Evolutionary conservation across 2,888 invertebrate genomes (phyloP), one percentile per base, ranked within the genome.

Genomic region (Brachynemurus nebulosus): DNA sequence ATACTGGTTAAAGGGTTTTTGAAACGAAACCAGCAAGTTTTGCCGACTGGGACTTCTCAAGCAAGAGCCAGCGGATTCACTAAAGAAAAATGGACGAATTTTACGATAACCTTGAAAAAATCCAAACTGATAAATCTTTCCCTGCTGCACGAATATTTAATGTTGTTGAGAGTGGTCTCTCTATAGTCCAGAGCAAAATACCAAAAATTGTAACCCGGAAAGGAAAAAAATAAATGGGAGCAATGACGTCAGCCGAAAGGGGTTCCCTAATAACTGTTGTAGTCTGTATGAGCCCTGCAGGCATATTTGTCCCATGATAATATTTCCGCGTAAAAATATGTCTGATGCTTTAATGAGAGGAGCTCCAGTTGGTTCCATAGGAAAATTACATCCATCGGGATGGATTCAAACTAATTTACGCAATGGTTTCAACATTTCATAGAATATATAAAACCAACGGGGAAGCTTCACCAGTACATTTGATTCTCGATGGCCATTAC

Each of bases 261-360:
- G 40, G 40, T 2, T 23, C 40, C 9, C 12, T 40, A 19, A 48
- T 57, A 12, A 57, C 58, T 25, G 44, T 54, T 23, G 53, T 57
- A 18, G 44, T 48, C 21, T 54, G 54, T 40, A 57, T 59, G 54
- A 55, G 48, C 45, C 58, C 55, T 36, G 48, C 51, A 36, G 59
- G 59, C 4, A 40, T 51, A 40, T 58, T 54, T 51, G 54, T 60
- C 12, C 59, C 9, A 48, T 56, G 16, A 50, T 59, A 18, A 59
- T 62, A 42, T 61, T 60, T 49, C 52, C 53, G 1, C 46, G 58
- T 12, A 57, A 58, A 45, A 50, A 54, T 19, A 53, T 53, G 51
- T 55, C n/a, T 12, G 34, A n/a, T 30, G 50, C 54, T 30, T 50
- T 60, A 39, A 54, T 59, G 52, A 55, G 48, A 50, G 55, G 54